Percentiles rank a stretch among this genome's conserved stretches.
Conservation (phyloP, 1,140 invertebrate species). For the Heterodera carotae region DNA sequence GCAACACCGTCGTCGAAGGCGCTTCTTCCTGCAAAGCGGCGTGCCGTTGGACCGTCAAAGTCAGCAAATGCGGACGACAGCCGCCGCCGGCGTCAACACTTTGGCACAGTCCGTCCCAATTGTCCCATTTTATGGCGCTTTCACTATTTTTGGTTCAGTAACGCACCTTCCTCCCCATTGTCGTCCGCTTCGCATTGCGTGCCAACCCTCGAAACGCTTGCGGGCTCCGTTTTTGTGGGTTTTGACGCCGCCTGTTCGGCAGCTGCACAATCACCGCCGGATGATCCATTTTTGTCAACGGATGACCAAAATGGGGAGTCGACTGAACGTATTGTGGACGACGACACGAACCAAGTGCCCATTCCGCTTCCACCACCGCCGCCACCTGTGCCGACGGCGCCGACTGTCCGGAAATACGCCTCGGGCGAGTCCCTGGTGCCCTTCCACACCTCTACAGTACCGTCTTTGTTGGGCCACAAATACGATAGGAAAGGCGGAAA, state of each 20-base stretch:
- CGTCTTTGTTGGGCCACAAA: not conserved
- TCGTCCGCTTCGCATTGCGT: constrained; percentile 10
- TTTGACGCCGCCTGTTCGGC: constrained; percentile 1
- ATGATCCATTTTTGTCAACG: not conserved
- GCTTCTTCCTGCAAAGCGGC: constrained; percentile 16
- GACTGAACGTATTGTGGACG: constrained; percentile 2
- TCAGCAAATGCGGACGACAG: not conserved
- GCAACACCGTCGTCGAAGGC: not conserved
- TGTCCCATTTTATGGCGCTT: not conserved
- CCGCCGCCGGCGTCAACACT: constrained; percentile 1
- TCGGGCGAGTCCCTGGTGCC: constrained; percentile 2
- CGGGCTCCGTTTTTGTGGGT: constrained; percentile 16
- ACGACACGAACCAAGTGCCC: constrained; percentile 1
- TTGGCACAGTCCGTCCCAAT: not conserved
- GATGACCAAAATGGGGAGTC: constrained; percentile 7
- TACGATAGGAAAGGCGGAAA: not conserved
- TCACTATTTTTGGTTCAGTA: not conserved
- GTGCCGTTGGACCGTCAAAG: constrained; percentile 22
- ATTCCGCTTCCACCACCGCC: constrained; percentile 5
- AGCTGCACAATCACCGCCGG: not conserved
- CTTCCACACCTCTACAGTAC: not conserved
- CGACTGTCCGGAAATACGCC: not conserved
- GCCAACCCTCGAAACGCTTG: not conserved
- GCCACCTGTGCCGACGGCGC: not conserved
- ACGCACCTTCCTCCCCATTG: not conserved